Evolutionary conservation across 2,797 vertebrate genomes (phyloP).

Genomic region (Poecilia gillii): DNA sequence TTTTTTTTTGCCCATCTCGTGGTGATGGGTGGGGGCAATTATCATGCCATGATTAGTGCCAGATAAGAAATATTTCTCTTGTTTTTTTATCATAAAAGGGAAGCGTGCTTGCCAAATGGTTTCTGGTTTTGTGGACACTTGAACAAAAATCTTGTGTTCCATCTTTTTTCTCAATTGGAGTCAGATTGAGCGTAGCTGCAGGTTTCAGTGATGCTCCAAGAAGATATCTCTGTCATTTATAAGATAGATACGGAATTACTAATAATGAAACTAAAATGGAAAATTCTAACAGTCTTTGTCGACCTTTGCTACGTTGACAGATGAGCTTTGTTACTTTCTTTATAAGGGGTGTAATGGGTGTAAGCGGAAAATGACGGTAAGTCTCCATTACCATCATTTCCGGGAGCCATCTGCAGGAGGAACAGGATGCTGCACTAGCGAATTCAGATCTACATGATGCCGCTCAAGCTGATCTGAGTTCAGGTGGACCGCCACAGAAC

Average conservation of each 20-base stretch:
- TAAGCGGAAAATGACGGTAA: too few species aligned
- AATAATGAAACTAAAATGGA: not conserved
- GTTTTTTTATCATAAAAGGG: conserved; percentile 1
- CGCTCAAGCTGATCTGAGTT: not conserved
- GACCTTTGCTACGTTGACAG: not conserved
- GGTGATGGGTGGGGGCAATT: conserved; percentile 57
- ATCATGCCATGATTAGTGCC: conserved; percentile 60
- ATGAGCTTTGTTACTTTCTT: not conserved
- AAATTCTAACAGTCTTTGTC: not conserved
- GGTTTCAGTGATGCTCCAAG: not conserved
- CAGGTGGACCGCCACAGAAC: not conserved
- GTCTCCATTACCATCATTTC: too few species aligned
- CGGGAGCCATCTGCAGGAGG: not conserved
- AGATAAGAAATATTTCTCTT: conserved; percentile 40
- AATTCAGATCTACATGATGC: not conserved
- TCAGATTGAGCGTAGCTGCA: conserved; percentile 9
- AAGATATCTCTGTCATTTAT: not conserved
- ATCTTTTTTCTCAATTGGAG: conserved; percentile 10
- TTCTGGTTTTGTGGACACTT: conserved; percentile 18
- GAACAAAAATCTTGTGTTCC: conserved; percentile 6
- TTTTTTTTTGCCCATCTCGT: conserved; percentile 63
- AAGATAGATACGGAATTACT: not conserved
- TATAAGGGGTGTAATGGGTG: too few species aligned
- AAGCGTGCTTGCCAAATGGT: conserved; percentile 24
- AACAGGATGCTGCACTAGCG: not conserved